Base-by-base conservation (phyloP, 2,797 vertebrate genomes). In the Pachyuromys duprasi region DNA sequence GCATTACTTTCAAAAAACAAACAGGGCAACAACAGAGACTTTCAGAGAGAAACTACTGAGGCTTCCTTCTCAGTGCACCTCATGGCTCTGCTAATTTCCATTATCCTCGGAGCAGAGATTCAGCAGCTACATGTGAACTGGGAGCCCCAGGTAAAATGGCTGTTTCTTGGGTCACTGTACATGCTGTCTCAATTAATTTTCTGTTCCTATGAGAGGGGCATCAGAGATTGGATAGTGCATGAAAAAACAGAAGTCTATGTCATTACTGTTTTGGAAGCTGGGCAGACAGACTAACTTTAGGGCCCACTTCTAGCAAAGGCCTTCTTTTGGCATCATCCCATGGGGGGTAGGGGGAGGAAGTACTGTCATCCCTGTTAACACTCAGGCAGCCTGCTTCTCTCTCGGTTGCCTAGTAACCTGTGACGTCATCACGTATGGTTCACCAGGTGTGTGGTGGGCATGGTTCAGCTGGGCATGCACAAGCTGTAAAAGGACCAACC, bases 1-100 rank as follows among this genome's bases (percentile, higher is more conserved):
- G n/a, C 55, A 93, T 74, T 57, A 55, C 69, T 96, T 89, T 92
- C 39, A 86, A 94, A 94, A 90, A 94, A 31, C 53, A 84, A 91
- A 94, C 78, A 76, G 57, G 14, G 18, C 17, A 28, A 42, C 26
- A 9, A 60, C 78, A 76, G 95, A 88, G 60, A 87, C 57, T 84
- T 90, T 80, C 31, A 62, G 62, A 86, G 42, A 18, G 5, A 75
- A 15, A 31, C 5, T 39, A 26, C 36, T 28, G 11, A 31, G 60
- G 33, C 13, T 60, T 79, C 45, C 65, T 75, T 60, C 20, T 65
- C 20, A 45, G 39, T 18, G 45, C 17, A 28, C 90, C 39, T 33
- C 45, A 31, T 31, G 33, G 8, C 20, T 62, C 92, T 69, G 2
- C 45, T 42, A 65, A 84, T 62, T 72, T 55, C 60, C 60, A 11